Evolutionary conservation across 1,140 invertebrate species (phyloP).

Genomic region (Atta colombica): DNA sequence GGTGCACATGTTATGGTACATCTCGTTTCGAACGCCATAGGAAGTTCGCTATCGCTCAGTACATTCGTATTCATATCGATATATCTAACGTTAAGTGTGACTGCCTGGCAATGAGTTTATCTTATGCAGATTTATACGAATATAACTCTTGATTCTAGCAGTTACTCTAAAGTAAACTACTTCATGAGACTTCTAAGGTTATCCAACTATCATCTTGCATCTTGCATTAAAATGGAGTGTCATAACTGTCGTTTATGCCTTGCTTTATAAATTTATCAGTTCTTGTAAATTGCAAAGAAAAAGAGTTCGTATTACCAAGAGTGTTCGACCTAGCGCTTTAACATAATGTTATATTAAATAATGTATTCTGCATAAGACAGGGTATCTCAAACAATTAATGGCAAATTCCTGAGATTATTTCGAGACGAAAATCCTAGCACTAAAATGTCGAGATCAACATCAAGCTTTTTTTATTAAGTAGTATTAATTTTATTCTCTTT

Average conservation of each 20-base stretch:
- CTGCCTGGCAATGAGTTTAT: slow-evolving; percentile 30
- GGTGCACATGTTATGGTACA: slow-evolving; percentile 6
- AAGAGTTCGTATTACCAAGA: background rate
- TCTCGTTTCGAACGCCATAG: slow-evolving; percentile 1
- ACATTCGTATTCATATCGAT: slow-evolving; percentile 29
- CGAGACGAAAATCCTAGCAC: no score
- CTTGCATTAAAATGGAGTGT: background rate
- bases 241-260: background rate
- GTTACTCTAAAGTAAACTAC: background rate
- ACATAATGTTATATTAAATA: background rate
- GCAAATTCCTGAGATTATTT: no score
- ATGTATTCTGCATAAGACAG: background rate
- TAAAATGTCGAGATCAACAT: no score
- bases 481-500: no score
- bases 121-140: background rate
- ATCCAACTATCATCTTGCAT: background rate
- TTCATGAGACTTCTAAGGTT: background rate
- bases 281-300: background rate
- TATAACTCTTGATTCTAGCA: background rate
- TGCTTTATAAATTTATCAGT: background rate
- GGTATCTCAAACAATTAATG: no score
- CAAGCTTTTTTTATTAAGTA: no score
- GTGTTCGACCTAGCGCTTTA: background rate
- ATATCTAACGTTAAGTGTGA: slow-evolving; percentile 14
- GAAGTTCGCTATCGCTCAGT: slow-evolving; percentile 18